Base-by-base conservation (phyloP, 2,797 vertebrate genomes). In the Eulemur coronatus region DNA sequence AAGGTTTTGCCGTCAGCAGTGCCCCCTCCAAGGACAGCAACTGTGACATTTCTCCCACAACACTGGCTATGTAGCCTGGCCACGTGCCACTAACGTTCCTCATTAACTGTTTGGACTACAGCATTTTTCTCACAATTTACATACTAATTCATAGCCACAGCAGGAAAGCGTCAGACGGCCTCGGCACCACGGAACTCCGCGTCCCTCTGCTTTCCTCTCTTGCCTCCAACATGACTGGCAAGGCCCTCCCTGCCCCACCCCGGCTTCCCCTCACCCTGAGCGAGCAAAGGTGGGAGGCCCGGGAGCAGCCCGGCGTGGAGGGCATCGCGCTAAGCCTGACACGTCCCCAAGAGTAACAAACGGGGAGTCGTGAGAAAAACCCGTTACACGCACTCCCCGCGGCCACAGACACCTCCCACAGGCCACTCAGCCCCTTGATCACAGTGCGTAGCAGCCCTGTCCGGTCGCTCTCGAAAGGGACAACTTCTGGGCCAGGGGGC, bases 31-130 rank as follows among this genome's bases (percentile, higher is more conserved):
- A 28, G 12, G 52, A 28, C 5, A 1, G 9, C 38, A 6, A 52
- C 5, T 13, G 48, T 26, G 2, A n/a, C 2, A 4, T 41, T 13
- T 1, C 33, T 80, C 28, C 69, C 57, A 28, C 15, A 20, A 22
- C 43, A 41, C 15, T 17, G n/a, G 79, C 63, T 33, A 0, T 0
- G 4, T 2, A 10, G 28, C 52, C 18, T 1, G 28, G 38, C 13
- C 48, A 9, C 1, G 6, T 5, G 9, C 81, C 26, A 5, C 20
- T 6, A 28, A 3, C 1, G 11, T 6, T 7, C 18, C 24, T 12
- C 46, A 22, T 13, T 46, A 11, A 4, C 0, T 69, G 14, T 38
- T 11, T 26, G n/a, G 52, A 52, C 17, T 24, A n/a, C 28, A 18
- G 46, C 41, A 4, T n/a, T 50, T 61, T 33, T 15, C 8, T 38